Percentiles rank a stretch among this genome's conserved stretches.
Conservation (phyloP, 2,888 invertebrate genomes). For the Synergus itoensis region DNA sequence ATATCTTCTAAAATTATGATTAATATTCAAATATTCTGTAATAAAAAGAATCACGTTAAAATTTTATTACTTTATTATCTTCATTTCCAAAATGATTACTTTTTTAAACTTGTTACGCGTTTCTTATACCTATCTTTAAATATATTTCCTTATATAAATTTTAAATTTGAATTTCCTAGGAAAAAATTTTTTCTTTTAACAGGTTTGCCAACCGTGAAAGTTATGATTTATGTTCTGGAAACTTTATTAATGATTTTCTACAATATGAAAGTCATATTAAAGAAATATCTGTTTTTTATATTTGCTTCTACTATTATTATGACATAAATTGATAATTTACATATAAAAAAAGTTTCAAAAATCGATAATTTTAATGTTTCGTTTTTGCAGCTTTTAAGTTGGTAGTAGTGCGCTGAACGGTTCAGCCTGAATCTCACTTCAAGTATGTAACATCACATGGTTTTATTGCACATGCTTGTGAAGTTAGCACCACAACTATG, state of each 20-base stretch:
- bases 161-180: neutral
- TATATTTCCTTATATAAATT: neutral
- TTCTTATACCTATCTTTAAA: neutral
- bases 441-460: neutral
- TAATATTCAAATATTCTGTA: no score
- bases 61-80: no score
- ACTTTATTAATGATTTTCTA: neutral
- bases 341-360: no score
- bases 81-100: no score
- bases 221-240: no score
- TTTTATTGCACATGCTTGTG: neutral
- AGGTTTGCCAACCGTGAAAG: neutral
- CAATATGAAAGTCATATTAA: neutral
- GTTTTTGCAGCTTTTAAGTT: no score
- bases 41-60: no score
- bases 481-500: no score
- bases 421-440: neutral
- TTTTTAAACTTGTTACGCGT: neutral
- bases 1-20: no score
- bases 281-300: no score
- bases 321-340: no score
- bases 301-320: no score
- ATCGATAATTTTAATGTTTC: neutral
- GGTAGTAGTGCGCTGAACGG: neutral
- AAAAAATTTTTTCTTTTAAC: neutral